These are phyloP conservation scores for Colostygia pectinataria DNA, from an alignment of 2,888 invertebrate species.

Conservation along the genomic window DNA sequence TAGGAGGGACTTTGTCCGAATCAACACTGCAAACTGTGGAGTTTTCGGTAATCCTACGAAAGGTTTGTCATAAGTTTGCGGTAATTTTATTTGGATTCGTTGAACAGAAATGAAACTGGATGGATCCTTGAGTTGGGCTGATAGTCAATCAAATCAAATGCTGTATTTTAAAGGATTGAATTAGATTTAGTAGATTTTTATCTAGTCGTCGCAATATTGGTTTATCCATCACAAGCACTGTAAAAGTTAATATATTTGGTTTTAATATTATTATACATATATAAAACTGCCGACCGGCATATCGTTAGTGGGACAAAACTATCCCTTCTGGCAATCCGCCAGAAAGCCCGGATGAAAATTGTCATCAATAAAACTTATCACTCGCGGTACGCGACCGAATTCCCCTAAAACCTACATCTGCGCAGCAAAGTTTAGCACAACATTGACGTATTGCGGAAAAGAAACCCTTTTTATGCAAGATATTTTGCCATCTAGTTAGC, in stretches of 20 bases:
- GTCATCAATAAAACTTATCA: slow-evolving; percentile 69
- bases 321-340: slow-evolving; percentile 59
- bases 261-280: slow-evolving; percentile 22
- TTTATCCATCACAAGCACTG: neutral
- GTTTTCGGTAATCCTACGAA: slow-evolving; percentile 26
- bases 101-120: slow-evolving; percentile 5
- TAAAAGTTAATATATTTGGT: slow-evolving; percentile 19
- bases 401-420: slow-evolving; percentile 51
- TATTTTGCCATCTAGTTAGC: no score
- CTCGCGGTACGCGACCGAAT: slow-evolving; percentile 46
- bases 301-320: slow-evolving; percentile 55
- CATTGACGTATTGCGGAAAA: slow-evolving; percentile 32
- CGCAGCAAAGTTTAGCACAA: slow-evolving; percentile 37
- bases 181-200: neutral
- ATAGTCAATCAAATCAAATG: neutral
- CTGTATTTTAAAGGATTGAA: neutral
- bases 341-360: slow-evolving; percentile 53
- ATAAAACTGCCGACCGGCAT: slow-evolving; percentile 42
- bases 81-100: slow-evolving; percentile 21
- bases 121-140: slow-evolving; percentile 3
- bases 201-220: slow-evolving; percentile 4
- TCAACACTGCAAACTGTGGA: slow-evolving; percentile 36
- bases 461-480: no score
- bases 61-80: slow-evolving; percentile 23
- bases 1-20: slow-evolving; percentile 39